A percentile compares a stretch with the other conserved stretches of the same genome.
phyloP scores from a whole-genome alignment of 2,113 vertebrate genomes.

The Morone saxatilis region DNA sequence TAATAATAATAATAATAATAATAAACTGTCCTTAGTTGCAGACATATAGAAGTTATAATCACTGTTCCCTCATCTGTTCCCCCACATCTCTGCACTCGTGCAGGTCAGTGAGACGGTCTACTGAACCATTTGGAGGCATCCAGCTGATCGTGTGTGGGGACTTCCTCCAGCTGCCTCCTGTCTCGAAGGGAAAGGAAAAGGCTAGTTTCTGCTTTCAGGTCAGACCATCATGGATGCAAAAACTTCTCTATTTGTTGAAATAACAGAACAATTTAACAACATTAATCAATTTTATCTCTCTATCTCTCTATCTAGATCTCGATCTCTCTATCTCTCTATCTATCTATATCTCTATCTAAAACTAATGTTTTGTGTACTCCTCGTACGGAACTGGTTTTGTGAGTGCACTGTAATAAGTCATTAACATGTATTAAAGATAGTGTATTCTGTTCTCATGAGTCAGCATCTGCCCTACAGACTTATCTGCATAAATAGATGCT shows the following conservation, averaged over 20 bases:
- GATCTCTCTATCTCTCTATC: too few relatives aligned
- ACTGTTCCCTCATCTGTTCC: too few relatives aligned
- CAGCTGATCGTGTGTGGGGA: slow-evolving; percentile 97
- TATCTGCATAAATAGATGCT: background rate
- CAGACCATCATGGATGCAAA: background rate
- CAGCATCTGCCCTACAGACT: background rate
- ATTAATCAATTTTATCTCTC: too few relatives aligned
- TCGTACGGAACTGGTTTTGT: background rate
- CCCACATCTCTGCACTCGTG: background rate
- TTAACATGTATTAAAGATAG: background rate
- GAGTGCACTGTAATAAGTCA: background rate
- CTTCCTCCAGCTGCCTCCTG: slow-evolving; percentile 96
- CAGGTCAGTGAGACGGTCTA: slow-evolving; percentile 89
- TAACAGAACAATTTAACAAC: too few relatives aligned
- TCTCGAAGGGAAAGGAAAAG: slow-evolving; percentile 89
- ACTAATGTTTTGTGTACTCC: background rate
- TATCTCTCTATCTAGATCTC: too few relatives aligned
- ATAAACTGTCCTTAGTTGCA: background rate
- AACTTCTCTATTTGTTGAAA: background rate
- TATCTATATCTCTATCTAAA: too few relatives aligned
- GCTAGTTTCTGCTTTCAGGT: slow-evolving; percentile 96
- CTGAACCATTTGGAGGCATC: slow-evolving; percentile 95
- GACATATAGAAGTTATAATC: background rate
- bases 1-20: too few relatives aligned
- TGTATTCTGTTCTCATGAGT: background rate